Conservation (phyloP, 2,888 invertebrate genomes). For the Synanthedon tipuliformis region DNA sequence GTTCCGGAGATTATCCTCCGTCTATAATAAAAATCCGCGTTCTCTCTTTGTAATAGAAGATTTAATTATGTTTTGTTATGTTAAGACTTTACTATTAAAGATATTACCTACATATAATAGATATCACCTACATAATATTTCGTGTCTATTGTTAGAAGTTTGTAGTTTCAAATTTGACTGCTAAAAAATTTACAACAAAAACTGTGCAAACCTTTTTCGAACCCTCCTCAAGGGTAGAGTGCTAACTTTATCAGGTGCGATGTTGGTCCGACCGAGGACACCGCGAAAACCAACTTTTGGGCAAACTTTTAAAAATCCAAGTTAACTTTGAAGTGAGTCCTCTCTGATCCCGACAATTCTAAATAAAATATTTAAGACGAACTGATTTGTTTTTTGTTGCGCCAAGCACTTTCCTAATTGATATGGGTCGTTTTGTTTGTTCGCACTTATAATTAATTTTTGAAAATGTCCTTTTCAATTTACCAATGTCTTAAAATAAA, state of each 20-base stretch:
- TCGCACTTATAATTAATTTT: too few species aligned
- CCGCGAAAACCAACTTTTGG: slow-evolving; percentile 43
- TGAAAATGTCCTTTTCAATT: too few species aligned
- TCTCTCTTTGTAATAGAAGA: too few species aligned
- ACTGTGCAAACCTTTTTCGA: slow-evolving; percentile 28
- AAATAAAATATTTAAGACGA: slow-evolving; percentile 57
- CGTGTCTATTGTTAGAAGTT: too few species aligned
- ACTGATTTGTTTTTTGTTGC: slow-evolving; percentile 42
- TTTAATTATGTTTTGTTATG: too few species aligned
- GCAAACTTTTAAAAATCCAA: slow-evolving; percentile 67
- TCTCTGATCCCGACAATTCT: slow-evolving; percentile 20
- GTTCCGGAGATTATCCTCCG: too few species aligned
- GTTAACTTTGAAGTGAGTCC: slow-evolving; percentile 47
- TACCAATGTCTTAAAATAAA: too few species aligned
- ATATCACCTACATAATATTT: too few species aligned
- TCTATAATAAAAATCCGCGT: too few species aligned
- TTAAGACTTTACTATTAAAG: too few species aligned
- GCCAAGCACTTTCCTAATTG: slow-evolving; percentile 47
- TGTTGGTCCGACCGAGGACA: slow-evolving; percentile 39
- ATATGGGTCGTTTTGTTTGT: slow-evolving; percentile 40
- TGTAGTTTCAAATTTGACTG: too few species aligned
- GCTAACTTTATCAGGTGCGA: slow-evolving; percentile 62
- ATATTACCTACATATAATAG: too few species aligned
- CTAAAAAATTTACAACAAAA: slow-evolving; percentile 9
- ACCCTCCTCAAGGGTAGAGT: slow-evolving; percentile 63